Evolutionary conservation across 2,797 vertebrate genomes (phyloP).

Genomic region (Dendrocincla tyrannina): DNA sequence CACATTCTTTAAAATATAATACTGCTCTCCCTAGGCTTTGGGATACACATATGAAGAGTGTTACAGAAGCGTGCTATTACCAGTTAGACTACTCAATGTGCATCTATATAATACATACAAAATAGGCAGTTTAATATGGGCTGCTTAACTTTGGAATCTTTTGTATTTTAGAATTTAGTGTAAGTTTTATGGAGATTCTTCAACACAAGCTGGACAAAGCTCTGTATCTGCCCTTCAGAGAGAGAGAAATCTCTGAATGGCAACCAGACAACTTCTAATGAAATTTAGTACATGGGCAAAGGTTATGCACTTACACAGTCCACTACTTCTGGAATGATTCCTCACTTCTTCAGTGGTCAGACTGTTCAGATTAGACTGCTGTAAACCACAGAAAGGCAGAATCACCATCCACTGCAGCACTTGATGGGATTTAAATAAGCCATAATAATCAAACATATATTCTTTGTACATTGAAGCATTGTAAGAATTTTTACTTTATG

Average conservation of each 20-base stretch:
- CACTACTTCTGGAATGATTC: not conserved
- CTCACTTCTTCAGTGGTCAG: not conserved
- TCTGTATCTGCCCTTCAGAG: not conserved
- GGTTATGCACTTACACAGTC: not conserved
- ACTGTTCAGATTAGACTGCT: not conserved
- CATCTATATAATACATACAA: not conserved
- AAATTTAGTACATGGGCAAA: not conserved
- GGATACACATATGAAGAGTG: not conserved
- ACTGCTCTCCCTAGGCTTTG: not conserved
- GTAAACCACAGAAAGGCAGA: not conserved
- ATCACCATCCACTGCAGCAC: not conserved
- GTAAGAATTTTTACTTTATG: not conserved
- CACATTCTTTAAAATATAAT: not conserved
- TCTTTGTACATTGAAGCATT: not conserved
- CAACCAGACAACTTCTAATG: not conserved
- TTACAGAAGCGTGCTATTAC: not conserved
- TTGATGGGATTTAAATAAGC: not conserved
- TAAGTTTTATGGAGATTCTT: not conserved
- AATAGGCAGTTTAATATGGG: not conserved
- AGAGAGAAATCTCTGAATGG: not conserved
- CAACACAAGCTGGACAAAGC: not conserved
- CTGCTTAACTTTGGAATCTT: not conserved
- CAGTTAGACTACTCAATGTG: not conserved
- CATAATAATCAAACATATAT: not conserved
- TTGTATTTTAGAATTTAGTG: not conserved